Evolutionary conservation across 2,888 invertebrate species (phyloP), one percentile per base, ranked within the genome.

Genomic region (Cantharis lateralis): DNA sequence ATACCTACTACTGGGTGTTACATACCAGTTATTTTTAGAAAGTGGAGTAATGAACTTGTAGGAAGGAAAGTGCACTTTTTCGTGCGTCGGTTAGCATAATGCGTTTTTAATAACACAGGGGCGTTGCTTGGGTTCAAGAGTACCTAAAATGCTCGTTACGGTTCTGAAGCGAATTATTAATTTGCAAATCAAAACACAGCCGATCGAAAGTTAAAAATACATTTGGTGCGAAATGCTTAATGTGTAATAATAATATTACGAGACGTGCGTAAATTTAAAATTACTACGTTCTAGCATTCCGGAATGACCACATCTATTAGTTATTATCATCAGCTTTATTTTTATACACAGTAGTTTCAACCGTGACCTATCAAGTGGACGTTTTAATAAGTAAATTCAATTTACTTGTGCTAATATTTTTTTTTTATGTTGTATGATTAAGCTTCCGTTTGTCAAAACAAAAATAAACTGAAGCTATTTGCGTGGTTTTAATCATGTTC

Each of bases 271-370:
- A 16, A 66, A 66, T 66, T 66, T 20, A 18, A 63, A 63, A 63
- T 48, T 48, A 63, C 18, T 63, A 66, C 64, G 64, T 66, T 28
- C 63, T 32, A 66, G 11, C 64, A 72, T 72, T 66, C 72, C 48
- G 18, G 66, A 61, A 66, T 72, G 72, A 72, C 72, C 48, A 66
- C 64, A 72, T 48, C 72, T 10, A 48, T 68, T 20, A 72, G 66
- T 61, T 72, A 68, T 72, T 66, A 64, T 16, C 72, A 72, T 72
- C 72, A 72, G 72, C 24, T 15, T 72, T 72, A 72, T 72, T 72
- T 72, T 72, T 68, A 69, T 13, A 10, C 16, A 32, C 32, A 16
- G 15, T 16, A 66, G 26, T 62, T 62, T 10, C 26, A 69, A 32
- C 62, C 15, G 16, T 72, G 72, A 68, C 66, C 72, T 72, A 68